These are phyloP conservation scores for Copidosoma floridanum DNA, from an alignment of 1,140 invertebrate species.

Conservation along the genomic window DNA sequence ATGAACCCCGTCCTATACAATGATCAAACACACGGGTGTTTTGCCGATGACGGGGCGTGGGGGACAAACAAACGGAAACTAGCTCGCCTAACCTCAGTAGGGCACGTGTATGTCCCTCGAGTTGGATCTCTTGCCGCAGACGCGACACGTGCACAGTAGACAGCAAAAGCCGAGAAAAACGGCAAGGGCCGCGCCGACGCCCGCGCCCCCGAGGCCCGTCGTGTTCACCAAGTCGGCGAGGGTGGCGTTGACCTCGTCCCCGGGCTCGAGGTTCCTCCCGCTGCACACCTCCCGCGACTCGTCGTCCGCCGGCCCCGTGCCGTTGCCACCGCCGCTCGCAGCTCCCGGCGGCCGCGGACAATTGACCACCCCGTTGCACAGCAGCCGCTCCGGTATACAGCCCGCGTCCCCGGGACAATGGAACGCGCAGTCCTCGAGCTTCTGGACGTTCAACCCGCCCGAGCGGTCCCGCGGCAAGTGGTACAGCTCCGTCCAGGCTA, in stretches of 20 bases:
- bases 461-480: constrained; percentile 79
- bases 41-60: neutral
- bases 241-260: neutral
- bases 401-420: constrained; percentile 79
- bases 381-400: constrained; percentile 76
- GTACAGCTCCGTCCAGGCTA: constrained; percentile 86
- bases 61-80: neutral
- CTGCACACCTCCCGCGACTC: constrained; percentile 50
- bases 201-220: constrained; percentile 51
- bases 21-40: too few species aligned
- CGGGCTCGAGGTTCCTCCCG: constrained; percentile 19
- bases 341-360: constrained; percentile 67
- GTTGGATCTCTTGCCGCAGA: constrained; percentile 49
- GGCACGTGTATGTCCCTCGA: constrained; percentile 54
- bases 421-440: constrained; percentile 69
- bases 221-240: constrained; percentile 35
- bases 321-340: constrained; percentile 35
- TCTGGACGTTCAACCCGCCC: constrained; percentile 75
- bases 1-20: too few species aligned
- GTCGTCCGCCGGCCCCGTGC: constrained; percentile 42
- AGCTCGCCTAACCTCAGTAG: constrained; percentile 47
- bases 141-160: constrained; percentile 52
- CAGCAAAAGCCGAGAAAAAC: constrained; percentile 51
- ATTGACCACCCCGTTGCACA: constrained; percentile 85
- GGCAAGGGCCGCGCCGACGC: constrained; percentile 50